phyloP scores from a whole-genome alignment of 2,797 vertebrate genomes.

The Megaceryle alcyon region DNA sequence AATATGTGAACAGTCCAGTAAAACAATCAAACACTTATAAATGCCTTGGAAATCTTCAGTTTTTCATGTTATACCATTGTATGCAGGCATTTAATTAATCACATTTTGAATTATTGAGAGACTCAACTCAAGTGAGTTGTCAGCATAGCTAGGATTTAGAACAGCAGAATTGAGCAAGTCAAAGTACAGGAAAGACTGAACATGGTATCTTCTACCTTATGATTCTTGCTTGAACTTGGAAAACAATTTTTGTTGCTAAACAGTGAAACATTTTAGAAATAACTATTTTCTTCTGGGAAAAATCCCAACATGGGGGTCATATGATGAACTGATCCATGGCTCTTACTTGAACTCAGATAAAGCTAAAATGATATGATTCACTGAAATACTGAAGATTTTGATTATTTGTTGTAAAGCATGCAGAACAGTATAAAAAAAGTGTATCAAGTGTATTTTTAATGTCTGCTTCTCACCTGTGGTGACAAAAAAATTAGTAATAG shows the following conservation, averaged over 20 bases:
- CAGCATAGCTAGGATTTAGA: neutral
- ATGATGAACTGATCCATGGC: neutral
- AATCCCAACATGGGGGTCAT: neutral
- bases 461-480: neutral
- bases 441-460: neutral
- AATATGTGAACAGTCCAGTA: neutral
- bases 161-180: neutral
- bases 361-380: neutral
- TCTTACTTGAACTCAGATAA: neutral
- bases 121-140: neutral
- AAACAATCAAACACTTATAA: neutral
- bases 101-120: neutral
- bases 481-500: neutral
- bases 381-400: neutral
- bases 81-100: neutral
- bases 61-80: neutral
- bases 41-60: neutral
- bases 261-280: neutral
- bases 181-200: neutral
- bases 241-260: neutral
- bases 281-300: neutral
- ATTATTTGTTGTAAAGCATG: neutral
- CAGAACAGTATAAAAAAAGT: neutral
- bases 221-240: neutral
- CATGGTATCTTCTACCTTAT: neutral